phyloP scores from a whole-genome alignment of 2,888 invertebrate species.

The Coleophora deauratella region DNA sequence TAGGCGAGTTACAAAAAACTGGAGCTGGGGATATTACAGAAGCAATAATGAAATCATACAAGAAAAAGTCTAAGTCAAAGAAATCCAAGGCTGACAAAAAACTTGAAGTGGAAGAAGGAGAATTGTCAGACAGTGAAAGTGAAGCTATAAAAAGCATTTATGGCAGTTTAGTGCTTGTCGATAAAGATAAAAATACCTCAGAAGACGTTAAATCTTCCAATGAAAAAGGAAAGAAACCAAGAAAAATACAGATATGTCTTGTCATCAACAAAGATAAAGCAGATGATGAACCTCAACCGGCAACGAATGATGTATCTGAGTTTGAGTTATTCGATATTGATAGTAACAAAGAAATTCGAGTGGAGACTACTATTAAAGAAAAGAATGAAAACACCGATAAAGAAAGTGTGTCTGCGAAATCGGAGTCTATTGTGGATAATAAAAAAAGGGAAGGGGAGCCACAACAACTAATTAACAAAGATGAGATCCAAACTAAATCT shows the following conservation, averaged over 20 bases:
- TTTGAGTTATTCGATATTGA: slow-evolving; percentile 36
- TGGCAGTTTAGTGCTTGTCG: slow-evolving; percentile 45
- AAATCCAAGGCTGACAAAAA: slow-evolving; percentile 27
- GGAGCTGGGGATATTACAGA: slow-evolving; percentile 62
- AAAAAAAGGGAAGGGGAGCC: too few relatives aligned
- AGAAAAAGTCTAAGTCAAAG: slow-evolving; percentile 35
- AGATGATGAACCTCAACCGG: slow-evolving; percentile 8
- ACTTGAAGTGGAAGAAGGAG: slow-evolving; percentile 59
- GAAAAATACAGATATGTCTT: slow-evolving; percentile 53
- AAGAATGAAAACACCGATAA: slow-evolving; percentile 1
- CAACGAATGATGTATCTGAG: slow-evolving; percentile 30
- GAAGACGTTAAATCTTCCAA: slow-evolving; percentile 15
- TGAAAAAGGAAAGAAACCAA: slow-evolving; percentile 28
- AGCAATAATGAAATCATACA: slow-evolving; percentile 39
- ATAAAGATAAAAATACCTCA: slow-evolving; percentile 25
- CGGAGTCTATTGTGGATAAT: too few relatives aligned
- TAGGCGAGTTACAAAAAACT: slow-evolving; percentile 60
- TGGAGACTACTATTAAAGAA: slow-evolving; percentile 3
- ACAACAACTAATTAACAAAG: too few relatives aligned
- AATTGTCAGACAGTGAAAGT: slow-evolving; percentile 64
- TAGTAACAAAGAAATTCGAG: slow-evolving; percentile 5
- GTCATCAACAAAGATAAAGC: slow-evolving; percentile 33
- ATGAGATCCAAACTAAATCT: too few relatives aligned
- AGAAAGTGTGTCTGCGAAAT: background rate
- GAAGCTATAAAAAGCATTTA: slow-evolving; percentile 60